phyloP scores from a whole-genome alignment of 2,888 invertebrate genomes.

The Archips xylosteana region DNA sequence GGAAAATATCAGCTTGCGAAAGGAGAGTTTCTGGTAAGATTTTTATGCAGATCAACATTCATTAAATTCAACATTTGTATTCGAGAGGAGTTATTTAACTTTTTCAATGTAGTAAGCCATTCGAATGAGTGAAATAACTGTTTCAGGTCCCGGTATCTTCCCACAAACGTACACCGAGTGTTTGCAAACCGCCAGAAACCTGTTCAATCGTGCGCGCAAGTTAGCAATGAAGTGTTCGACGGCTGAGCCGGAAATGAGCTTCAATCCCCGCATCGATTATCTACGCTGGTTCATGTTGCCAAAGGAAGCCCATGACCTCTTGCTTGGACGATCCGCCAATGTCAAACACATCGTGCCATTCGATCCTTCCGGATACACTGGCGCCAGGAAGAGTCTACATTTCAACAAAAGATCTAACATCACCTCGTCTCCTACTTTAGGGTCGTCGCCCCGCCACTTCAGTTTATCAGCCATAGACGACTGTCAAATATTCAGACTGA shows the following conservation, averaged over 20 bases:
- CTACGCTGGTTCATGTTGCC: slow-evolving; percentile 96
- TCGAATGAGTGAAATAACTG: slow-evolving; percentile 1
- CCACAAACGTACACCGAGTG: slow-evolving; percentile 92
- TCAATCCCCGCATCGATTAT: slow-evolving; percentile 88
- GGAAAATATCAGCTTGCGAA: slow-evolving; percentile 91
- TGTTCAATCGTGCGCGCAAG: slow-evolving; percentile 91
- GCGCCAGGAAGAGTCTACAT: slow-evolving; percentile 79
- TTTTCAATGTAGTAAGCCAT: neutral
- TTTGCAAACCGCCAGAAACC: slow-evolving; percentile 91
- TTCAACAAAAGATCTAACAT: slow-evolving; percentile 69
- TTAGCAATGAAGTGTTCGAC: slow-evolving; percentile 90
- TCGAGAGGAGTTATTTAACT: no score
- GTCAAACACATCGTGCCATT: slow-evolving; percentile 92
- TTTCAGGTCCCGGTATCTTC: slow-evolving; percentile 88
- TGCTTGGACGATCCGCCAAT: slow-evolving; percentile 90
- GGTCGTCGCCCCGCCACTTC: slow-evolving; percentile 87
- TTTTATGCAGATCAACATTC: neutral
- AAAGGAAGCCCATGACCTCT: slow-evolving; percentile 92
- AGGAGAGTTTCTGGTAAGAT: slow-evolving; percentile 87
- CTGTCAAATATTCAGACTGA: slow-evolving; percentile 77
- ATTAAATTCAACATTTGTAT: no score
- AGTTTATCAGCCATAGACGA: slow-evolving; percentile 89
- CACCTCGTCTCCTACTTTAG: slow-evolving; percentile 79
- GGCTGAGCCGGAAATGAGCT: slow-evolving; percentile 90
- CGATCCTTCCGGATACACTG: slow-evolving; percentile 87